Conservation (phyloP, 2,888 invertebrate genomes). For the Petrolisthes cinctipes region DNA sequence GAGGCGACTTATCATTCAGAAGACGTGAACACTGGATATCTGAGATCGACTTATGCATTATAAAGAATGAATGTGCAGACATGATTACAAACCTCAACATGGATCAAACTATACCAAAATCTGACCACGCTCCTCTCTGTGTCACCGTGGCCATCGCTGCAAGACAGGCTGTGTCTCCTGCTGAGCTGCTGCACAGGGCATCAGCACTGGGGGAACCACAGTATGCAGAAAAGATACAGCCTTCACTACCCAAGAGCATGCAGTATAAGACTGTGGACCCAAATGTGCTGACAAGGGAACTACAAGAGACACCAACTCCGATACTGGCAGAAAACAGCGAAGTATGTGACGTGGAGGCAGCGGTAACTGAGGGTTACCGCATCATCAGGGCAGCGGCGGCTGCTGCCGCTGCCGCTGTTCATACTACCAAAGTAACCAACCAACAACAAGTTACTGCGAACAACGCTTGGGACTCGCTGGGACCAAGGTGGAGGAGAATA, state of each 20-base stretch:
- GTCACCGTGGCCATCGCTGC: no score
- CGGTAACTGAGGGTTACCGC: not conserved
- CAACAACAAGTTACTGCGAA: not conserved
- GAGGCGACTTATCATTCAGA: conserved; percentile 18
- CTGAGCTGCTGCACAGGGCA: no score
- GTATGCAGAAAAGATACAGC: no score
- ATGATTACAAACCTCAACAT: no score
- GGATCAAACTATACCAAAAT: no score
- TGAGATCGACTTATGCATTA: conserved; percentile 11
- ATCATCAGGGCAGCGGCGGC: not conserved
- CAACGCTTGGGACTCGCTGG: not conserved
- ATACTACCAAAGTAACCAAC: not conserved
- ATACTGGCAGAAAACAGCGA: not conserved
- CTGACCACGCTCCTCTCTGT: no score
- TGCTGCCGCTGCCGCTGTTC: not conserved
- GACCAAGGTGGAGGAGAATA: conserved; percentile 6
- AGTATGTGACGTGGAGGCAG: not conserved
- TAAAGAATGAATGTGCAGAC: no score
- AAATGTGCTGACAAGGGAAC: not conserved
- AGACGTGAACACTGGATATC: not conserved
- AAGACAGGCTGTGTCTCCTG: no score
- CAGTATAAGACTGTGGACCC: not conserved
- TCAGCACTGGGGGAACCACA: no score
- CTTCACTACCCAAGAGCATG: not conserved
- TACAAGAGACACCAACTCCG: not conserved